Percentiles rank a stretch among this genome's conserved stretches.
phyloP scores from a whole-genome alignment of 2,888 invertebrate species.

The Epinotia demarniana region DNA sequence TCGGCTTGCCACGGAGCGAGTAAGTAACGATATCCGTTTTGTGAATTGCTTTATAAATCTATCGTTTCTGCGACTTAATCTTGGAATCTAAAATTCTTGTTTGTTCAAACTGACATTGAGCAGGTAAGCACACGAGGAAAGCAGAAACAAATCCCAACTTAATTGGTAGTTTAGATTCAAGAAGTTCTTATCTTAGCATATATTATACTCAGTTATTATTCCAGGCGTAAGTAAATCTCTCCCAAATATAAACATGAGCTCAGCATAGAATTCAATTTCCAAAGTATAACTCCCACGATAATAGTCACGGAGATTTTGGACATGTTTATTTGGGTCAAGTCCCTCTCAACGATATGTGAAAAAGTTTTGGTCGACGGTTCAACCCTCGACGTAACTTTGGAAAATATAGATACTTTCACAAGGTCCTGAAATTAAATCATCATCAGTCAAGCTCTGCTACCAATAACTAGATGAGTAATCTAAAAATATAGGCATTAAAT shows the following conservation, averaged over 20 bases:
- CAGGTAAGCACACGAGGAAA: no score
- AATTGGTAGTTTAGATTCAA: background rate
- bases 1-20: constrained; percentile 4
- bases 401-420: constrained; percentile 54
- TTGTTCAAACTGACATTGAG: no score
- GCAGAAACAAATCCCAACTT: no score
- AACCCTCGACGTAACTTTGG: constrained; percentile 55
- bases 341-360: constrained; percentile 63
- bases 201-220: background rate
- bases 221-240: constrained; percentile 13
- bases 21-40: background rate
- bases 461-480: background rate
- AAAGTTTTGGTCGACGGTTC: constrained; percentile 70
- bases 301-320: constrained; percentile 67
- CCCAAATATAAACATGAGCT: constrained; percentile 58
- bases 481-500: background rate
- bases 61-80: no score
- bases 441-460: constrained; percentile 33
- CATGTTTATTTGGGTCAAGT: constrained; percentile 75
- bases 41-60: no score
- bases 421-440: constrained; percentile 51
- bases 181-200: background rate
- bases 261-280: constrained; percentile 68
- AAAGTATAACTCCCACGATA: constrained; percentile 64
- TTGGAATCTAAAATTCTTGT: no score